Conservation (phyloP, 2,113 vertebrate genomes). For the Alouatta palliata region DNA sequence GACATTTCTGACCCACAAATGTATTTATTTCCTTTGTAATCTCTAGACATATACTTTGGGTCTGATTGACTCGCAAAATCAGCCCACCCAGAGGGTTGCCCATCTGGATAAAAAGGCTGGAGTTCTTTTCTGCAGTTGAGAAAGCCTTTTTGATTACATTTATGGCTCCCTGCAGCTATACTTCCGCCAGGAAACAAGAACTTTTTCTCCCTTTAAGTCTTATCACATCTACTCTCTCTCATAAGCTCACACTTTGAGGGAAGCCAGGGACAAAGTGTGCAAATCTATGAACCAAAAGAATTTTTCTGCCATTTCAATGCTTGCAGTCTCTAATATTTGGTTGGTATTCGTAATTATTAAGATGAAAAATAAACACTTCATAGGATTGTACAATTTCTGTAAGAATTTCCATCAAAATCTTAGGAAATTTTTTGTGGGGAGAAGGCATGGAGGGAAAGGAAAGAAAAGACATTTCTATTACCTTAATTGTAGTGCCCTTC, state of each 20-base stretch:
- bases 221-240: slow-evolving; percentile 59
- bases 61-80: slow-evolving; percentile 29
- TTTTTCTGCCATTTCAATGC: slow-evolving; percentile 4
- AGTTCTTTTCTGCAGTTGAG: slow-evolving; percentile 47
- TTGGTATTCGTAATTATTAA: slow-evolving; percentile 40
- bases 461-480: background rate
- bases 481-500: background rate
- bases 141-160: slow-evolving; percentile 56
- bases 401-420: slow-evolving; percentile 19
- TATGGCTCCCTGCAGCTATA: slow-evolving; percentile 39
- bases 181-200: slow-evolving; percentile 49
- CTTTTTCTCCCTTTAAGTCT: slow-evolving; percentile 45
- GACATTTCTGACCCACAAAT: slow-evolving; percentile 46
- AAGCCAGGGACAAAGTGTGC: slow-evolving; percentile 57
- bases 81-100: slow-evolving; percentile 42
- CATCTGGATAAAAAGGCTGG: background rate
- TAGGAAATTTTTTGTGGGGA: background rate
- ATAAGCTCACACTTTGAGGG: slow-evolving; percentile 37
- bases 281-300: slow-evolving; percentile 30
- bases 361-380: background rate
- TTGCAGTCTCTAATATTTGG: slow-evolving; percentile 23
- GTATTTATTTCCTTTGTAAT: slow-evolving; percentile 48
- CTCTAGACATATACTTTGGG: background rate
- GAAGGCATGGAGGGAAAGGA: background rate
- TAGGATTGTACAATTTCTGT: background rate